A percentile compares a stretch with the other conserved stretches of the same genome.
phyloP scores from a whole-genome alignment of 1,140 invertebrate species.

The Cotesia typhae region DNA sequence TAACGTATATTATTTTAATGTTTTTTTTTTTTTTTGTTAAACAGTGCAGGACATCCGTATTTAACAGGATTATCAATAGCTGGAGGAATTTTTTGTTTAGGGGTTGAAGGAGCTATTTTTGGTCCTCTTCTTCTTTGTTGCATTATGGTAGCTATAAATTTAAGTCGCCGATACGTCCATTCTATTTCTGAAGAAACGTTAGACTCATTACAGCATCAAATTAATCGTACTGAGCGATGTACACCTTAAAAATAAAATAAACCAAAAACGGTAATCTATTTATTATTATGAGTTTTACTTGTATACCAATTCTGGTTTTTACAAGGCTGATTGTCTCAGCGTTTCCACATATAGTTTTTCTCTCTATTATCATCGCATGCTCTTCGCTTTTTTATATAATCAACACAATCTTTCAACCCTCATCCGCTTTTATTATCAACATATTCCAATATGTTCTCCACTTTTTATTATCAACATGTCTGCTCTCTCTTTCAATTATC shows the following conservation, averaged over 20 bases:
- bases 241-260: constrained; percentile 17
- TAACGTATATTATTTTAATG: constrained; percentile 33
- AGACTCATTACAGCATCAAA: constrained; percentile 56
- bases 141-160: constrained; percentile 81
- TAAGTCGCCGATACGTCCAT: constrained; percentile 69
- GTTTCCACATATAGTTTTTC: too few species aligned
- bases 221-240: constrained; percentile 43
- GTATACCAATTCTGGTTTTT: too few species aligned
- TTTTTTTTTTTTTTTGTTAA: constrained; percentile 46
- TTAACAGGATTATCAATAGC: constrained; percentile 97
- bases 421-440: too few species aligned
- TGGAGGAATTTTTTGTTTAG: constrained; percentile 97
- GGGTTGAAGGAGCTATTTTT: constrained; percentile 95
- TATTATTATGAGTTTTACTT: too few species aligned
- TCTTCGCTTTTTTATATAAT: too few species aligned
- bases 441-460: too few species aligned
- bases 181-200: constrained; percentile 64
- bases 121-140: constrained; percentile 93
- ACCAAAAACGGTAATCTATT: not conserved
- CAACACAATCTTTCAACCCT: too few species aligned
- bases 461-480: too few species aligned
- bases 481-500: too few species aligned
- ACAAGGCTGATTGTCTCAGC: too few species aligned
- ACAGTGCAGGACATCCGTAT: constrained; percentile 94
- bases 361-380: too few species aligned